Conservation (phyloP, 1,140 invertebrate species). For the Lordiphosa mommai region DNA sequence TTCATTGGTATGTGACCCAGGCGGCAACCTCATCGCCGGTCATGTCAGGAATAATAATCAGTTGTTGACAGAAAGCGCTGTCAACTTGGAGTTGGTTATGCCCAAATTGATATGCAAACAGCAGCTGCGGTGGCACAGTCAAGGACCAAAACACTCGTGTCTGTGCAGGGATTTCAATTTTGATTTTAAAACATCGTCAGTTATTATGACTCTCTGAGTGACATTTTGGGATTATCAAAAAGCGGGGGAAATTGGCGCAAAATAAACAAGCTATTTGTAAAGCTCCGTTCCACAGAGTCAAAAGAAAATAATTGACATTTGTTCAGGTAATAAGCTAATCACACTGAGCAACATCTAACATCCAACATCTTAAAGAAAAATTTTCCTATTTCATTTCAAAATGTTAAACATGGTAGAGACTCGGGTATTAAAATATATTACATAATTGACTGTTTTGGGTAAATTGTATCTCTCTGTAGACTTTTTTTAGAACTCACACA, state of each 20-base stretch:
- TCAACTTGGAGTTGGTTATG: conserved; percentile 39
- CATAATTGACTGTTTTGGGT: too few species aligned
- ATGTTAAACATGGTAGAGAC: too few species aligned
- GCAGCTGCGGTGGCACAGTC: conserved; percentile 17
- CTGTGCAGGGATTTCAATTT: conserved; percentile 62
- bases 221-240: conserved; percentile 10
- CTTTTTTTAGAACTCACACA: too few species aligned
- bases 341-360: too few species aligned
- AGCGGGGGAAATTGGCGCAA: background rate
- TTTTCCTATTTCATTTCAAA: too few species aligned
- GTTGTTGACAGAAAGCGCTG: conserved; percentile 27
- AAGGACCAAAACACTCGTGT: conserved; percentile 25
- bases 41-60: conserved; percentile 65
- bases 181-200: conserved; percentile 10
- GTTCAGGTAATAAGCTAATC: too few species aligned
- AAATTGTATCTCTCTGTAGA: too few species aligned
- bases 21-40: conserved; percentile 48
- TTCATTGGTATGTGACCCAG: conserved; percentile 68
- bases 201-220: background rate
- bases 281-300: background rate
- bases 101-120: conserved; percentile 70
- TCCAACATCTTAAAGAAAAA: too few species aligned
- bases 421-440: too few species aligned
- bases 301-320: too few species aligned
- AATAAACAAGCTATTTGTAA: background rate